A percentile compares a stretch with the other conserved stretches of the same genome.
Conservation (phyloP, 2,888 invertebrate genomes). For the Drosophila nigricruria region DNA sequence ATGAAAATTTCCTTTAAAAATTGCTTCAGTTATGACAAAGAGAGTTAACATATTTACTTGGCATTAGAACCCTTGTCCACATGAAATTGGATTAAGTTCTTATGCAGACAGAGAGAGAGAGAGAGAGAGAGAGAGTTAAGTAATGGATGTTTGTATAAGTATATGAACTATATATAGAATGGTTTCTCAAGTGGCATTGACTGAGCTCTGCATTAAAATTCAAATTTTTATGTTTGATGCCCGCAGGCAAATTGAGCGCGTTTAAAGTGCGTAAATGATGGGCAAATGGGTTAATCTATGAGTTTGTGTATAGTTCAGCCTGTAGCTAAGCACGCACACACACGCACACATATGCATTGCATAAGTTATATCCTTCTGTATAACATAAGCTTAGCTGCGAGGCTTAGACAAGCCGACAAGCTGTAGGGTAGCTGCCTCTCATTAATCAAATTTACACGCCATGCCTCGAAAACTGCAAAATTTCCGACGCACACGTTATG, state of each 20-base stretch:
- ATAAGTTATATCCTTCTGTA: slow-evolving; percentile 1
- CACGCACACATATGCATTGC: not conserved
- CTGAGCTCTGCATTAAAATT: slow-evolving; percentile 18
- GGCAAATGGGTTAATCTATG: slow-evolving; percentile 39
- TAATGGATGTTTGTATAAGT: not conserved
- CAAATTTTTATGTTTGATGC: slow-evolving; percentile 27
- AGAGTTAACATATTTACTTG: not conserved
- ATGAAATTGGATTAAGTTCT: not conserved
- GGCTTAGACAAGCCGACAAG: slow-evolving; percentile 18
- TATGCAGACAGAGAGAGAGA: not conserved
- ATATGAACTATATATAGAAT: not conserved
- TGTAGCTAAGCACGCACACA: slow-evolving; percentile 1
- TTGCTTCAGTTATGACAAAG: not conserved
- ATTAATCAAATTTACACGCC: slow-evolving; percentile 79
- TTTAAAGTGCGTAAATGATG: slow-evolving; percentile 41
- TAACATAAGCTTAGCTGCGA: slow-evolving; percentile 12
- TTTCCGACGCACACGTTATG: slow-evolving; percentile 43
- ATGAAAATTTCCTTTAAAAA: not conserved
- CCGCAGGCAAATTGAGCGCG: slow-evolving; percentile 48
- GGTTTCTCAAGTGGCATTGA: not conserved
- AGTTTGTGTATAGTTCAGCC: slow-evolving; percentile 33
- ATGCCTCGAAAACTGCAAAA: slow-evolving; percentile 64
- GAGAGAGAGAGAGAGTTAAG: not conserved
- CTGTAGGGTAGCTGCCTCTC: slow-evolving; percentile 41
- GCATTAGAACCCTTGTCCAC: not conserved